Evolutionary conservation across 1,140 invertebrate species (phyloP), one percentile per base, ranked within the genome.

Genomic region (Eufriesea mexicana): DNA sequence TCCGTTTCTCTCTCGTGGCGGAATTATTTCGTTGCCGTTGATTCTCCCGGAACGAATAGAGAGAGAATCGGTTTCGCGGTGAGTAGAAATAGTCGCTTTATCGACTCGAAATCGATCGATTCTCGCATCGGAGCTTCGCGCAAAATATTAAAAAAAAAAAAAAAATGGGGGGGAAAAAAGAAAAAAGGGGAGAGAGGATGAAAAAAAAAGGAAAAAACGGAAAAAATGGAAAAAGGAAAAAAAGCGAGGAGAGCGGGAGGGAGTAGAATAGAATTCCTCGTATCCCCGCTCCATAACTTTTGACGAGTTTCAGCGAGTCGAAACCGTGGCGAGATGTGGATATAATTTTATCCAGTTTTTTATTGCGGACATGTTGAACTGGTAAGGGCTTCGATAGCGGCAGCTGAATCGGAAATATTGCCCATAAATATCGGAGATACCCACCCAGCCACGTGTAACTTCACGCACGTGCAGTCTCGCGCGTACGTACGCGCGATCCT

Each of bases 341-440:
- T 93, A 93, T 94, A 93, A 94, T 93, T 94, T 93, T 93, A 93
- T 93, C 92, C 92, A 93, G 90, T 92, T 93, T 93, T 94, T 94
- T 94, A 94, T 93, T 93, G 92, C 94, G 92, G 91, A 93, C 93
- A 93, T 92, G 93, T 93, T 93, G 93, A 93, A 92, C 92, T 92
- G 93, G 92, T 92, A 94, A 94, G 94, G 91, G 92, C 87, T 90
- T 92, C 92, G 93, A 93, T 94, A 94, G 93, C 91, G 89, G 89
- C 91, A 93, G 91, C 92, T 92, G 93, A 93, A 93, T 92, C 92
- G 93, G 93, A 94, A 94, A 94, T 94, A 94, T 94, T 93, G 93
- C 90, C 93, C 93, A 94, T 94, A 94, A 94, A 94, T 94, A 94
- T 94, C 89, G 90, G 91, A 94, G 93, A 94, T 94, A 94, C 85